Evolutionary conservation across 1,140 invertebrate species (phyloP).

Genomic region (Drosophila nebulosa): DNA sequence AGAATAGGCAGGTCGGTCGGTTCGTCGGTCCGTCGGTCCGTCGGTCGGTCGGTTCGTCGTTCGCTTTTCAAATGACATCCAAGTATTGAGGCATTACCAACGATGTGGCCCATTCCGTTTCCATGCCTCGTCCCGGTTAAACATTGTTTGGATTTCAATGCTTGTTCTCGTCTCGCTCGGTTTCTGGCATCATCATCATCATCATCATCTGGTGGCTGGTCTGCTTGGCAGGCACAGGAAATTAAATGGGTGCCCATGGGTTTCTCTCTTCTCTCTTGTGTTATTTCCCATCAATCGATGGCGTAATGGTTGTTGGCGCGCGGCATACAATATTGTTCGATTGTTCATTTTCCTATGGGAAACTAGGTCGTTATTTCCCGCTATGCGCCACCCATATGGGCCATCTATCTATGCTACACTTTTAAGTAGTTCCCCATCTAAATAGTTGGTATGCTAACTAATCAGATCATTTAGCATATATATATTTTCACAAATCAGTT

Average conservation of each 20-base stretch:
- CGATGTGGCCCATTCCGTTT: not conserved
- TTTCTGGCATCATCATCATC: conserved; percentile 24
- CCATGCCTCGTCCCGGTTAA: not conserved
- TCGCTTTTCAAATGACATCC: not conserved
- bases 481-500: not conserved
- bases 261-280: conserved; percentile 42
- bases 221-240: conserved; percentile 58
- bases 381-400: too few species aligned
- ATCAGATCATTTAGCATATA: not conserved
- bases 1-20: too few species aligned
- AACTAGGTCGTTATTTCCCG: not conserved
- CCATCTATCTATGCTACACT: too few species aligned
- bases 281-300: not conserved
- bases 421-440: not conserved
- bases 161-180: not conserved
- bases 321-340: not conserved
- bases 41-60: too few species aligned
- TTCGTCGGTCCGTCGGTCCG: too few species aligned
- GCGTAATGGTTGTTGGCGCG: not conserved
- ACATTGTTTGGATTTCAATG: not conserved
- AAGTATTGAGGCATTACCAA: not conserved
- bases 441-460: not conserved
- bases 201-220: conserved; percentile 18
- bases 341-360: not conserved
- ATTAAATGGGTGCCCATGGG: conserved; percentile 64